A percentile compares a stretch with the other conserved stretches of the same genome.
Conservation (phyloP, 2,113 vertebrate genomes). For the Oreamnos americanus region DNA sequence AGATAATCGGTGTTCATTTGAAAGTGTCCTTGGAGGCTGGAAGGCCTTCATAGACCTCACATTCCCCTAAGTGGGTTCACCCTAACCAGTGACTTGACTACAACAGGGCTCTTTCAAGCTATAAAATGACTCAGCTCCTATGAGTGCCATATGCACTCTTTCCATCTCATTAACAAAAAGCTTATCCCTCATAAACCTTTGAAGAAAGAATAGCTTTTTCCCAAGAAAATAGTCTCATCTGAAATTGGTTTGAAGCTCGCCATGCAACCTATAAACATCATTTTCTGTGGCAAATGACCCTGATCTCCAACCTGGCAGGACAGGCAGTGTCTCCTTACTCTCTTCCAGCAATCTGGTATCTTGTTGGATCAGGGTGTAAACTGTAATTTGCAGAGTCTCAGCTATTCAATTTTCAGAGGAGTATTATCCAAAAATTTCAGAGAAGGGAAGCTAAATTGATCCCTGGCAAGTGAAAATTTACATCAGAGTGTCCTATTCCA, state of each 20-base stretch:
- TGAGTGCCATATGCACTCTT: not conserved
- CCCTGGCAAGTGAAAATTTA: not conserved
- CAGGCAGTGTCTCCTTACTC: not conserved
- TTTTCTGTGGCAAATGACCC: not conserved
- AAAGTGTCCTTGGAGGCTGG: not conserved
- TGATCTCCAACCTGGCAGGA: not conserved
- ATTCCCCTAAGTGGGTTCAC: not conserved
- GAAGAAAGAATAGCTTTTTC: not conserved
- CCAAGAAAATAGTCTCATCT: not conserved
- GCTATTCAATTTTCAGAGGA: not conserved
- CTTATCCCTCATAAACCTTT: not conserved
- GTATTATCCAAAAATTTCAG: not conserved
- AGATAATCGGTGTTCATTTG: not conserved
- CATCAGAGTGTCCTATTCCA: not conserved
- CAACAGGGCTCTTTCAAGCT: not conserved
- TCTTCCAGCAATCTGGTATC: not conserved
- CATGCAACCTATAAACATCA: not conserved
- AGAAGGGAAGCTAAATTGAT: not conserved
- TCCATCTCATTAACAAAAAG: slow-evolving; percentile 28
- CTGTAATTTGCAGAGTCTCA: not conserved
- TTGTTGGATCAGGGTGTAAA: not conserved
- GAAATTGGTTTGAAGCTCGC: not conserved
- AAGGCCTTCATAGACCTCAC: not conserved
- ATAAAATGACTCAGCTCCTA: slow-evolving; percentile 4
- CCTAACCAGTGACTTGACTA: not conserved